These are phyloP conservation scores for Nycticebus coucang DNA, from an alignment of 2,113 vertebrate genomes.

Conservation along the genomic window DNA sequence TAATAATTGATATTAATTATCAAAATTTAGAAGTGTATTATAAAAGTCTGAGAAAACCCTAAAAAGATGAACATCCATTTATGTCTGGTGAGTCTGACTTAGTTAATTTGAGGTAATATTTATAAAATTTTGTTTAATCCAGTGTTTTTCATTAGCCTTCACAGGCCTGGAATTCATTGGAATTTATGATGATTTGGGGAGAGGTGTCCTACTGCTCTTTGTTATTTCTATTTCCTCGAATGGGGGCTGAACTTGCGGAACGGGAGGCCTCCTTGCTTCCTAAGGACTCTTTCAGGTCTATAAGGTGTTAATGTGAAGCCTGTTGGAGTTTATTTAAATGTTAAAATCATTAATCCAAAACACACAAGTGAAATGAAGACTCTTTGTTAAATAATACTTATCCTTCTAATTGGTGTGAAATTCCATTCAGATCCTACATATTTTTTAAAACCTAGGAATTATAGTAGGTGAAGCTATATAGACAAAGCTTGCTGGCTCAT, in stretches of 20 bases:
- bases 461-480: background rate
- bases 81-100: background rate
- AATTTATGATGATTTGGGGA: background rate
- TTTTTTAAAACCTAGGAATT: background rate
- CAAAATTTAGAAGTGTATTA: background rate
- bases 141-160: background rate
- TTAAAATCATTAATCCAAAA: conserved; percentile 47
- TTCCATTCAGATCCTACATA: background rate
- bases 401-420: conserved; percentile 20
- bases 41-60: background rate
- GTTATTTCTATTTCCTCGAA: background rate
- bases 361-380: background rate
- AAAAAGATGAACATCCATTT: background rate
- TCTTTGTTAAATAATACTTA: conserved; percentile 3
- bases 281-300: background rate
- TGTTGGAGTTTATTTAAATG: conserved; percentile 53
- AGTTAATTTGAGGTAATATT: background rate
- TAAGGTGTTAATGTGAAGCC: conserved; percentile 60
- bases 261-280: background rate
- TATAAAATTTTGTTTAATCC: background rate
- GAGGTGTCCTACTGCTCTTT: conserved; percentile 14
- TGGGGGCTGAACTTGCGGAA: background rate
- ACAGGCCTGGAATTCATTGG: background rate
- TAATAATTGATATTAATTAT: background rate
- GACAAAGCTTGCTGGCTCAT: background rate